These are phyloP conservation scores for Prochilodus magdalenae DNA, from an alignment of 2,113 vertebrate species.

Conservation along the genomic window DNA sequence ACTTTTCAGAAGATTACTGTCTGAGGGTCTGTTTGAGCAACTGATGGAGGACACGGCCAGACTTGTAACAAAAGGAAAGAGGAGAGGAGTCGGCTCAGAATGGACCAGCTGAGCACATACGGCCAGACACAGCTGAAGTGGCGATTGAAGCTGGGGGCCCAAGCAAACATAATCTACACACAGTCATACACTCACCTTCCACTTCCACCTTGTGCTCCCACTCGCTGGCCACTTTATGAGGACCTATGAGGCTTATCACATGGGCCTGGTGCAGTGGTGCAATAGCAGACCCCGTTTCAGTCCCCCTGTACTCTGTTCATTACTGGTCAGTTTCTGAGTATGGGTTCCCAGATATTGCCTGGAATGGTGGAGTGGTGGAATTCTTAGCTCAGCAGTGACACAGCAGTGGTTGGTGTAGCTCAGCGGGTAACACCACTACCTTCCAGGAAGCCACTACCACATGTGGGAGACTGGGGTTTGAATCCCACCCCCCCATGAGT, in stretches of 20 bases:
- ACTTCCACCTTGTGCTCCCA: background rate
- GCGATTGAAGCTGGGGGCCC: background rate
- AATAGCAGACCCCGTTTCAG: no score
- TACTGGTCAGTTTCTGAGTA: no score
- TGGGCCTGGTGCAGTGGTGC: background rate
- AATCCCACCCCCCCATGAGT: no score
- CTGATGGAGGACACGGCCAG: conserved; percentile 21
- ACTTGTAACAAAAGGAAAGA: background rate
- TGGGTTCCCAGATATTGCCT: no score
- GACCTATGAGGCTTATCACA: no score
- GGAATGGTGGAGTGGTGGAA: no score
- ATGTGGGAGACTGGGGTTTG: no score
- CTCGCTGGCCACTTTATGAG: background rate
- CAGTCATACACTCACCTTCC: background rate
- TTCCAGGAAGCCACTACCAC: no score
- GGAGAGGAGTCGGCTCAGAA: background rate
- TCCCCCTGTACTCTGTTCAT: no score
- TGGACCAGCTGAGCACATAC: background rate
- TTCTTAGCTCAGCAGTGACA: no score
- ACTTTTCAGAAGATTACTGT: conserved; percentile 36
- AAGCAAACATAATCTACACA: background rate
- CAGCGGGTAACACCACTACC: no score
- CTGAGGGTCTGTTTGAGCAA: conserved; percentile 33
- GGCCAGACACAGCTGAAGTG: background rate
- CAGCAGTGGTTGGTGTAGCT: no score